These are phyloP conservation scores for Echinometra lucunter DNA, from an alignment of 53 echinoderm and acorn worm genomes.

Conservation along the genomic window DNA sequence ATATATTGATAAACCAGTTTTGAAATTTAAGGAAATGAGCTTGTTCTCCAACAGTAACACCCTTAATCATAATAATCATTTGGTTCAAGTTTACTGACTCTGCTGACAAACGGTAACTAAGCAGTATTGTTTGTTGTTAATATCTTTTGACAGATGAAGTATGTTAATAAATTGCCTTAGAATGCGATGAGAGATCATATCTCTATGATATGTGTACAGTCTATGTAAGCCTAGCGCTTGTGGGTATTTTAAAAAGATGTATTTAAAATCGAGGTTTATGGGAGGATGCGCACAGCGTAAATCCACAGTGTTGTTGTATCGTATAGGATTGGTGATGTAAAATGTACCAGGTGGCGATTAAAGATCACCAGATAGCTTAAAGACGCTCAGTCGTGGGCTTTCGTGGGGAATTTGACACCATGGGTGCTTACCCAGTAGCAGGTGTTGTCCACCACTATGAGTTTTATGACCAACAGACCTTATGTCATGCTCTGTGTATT, in stretches of 20 bases:
- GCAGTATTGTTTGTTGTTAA: not conserved
- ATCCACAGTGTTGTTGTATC: not conserved
- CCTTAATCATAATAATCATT: not conserved
- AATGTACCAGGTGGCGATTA: not conserved
- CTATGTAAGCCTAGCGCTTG: not conserved
- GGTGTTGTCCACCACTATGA: too few relatives aligned
- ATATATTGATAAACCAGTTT: not conserved
- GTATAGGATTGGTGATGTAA: not conserved
- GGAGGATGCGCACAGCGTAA: constrained; percentile 16
- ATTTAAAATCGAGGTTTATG: not conserved
- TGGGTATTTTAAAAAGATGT: not conserved
- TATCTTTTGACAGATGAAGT: not conserved
- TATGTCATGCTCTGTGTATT: too few relatives aligned
- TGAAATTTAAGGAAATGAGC: too few relatives aligned
- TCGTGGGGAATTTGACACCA: too few relatives aligned
- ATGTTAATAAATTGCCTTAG: not conserved
- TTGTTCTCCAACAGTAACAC: not conserved
- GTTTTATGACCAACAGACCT: too few relatives aligned
- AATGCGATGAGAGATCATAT: not conserved
- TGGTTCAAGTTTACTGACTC: not conserved
- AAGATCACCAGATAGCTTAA: not conserved
- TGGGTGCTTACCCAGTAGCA: too few relatives aligned
- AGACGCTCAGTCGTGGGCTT: too few relatives aligned
- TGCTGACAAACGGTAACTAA: not conserved
- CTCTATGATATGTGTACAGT: not conserved